Evolutionary conservation across 2,113 vertebrate genomes (phyloP), one percentile per base, ranked within the genome.

Genomic region (Peromyscus leucopus): DNA sequence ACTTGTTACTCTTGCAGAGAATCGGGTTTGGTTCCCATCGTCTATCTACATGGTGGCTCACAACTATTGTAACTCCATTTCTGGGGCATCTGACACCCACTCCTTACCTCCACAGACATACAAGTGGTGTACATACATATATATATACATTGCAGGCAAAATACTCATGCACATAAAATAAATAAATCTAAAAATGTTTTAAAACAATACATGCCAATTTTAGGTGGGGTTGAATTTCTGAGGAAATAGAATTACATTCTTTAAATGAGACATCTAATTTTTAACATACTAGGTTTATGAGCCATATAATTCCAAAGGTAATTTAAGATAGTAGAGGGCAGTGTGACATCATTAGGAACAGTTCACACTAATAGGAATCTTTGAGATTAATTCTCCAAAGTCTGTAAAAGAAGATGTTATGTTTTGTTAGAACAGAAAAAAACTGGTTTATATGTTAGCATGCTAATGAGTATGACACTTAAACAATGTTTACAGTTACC

Each of bases 281-380:
- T 57, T 94, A 94, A 90, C 11, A 63, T 90, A 51, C 22, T 7
- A 72, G 31, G 75, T 93, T 93, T 61, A 48, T 82, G 59, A 78
- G 39, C 63, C 7, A 7, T 94, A 31, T 28, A 48, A 36, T 94
- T 96, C 48, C 51, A 87, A 85, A 89, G 51, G 59, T 84, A 10
- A 91, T 72, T 46, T 91, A 86, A 91, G 51, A 61, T 95, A 78
- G 90, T 87, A 94, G 39, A 71, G 24, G 24, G 26, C 19, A 76
- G 4, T 91, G 12, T 55, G 39, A 89, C 42, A 87, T 55, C 63
- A 82, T 94, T 95, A 96, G 78, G 57, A 96, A 95, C 42, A 79
- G 5, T 87, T 7, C 88, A 55, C 19, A 19, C 69, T 79, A 10
- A 5, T 51, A 48, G 61, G 90, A 97, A 78, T 78, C 63, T 39